phyloP scores from a whole-genome alignment of 2,113 vertebrate species.

The Burhinus bistriatus region DNA sequence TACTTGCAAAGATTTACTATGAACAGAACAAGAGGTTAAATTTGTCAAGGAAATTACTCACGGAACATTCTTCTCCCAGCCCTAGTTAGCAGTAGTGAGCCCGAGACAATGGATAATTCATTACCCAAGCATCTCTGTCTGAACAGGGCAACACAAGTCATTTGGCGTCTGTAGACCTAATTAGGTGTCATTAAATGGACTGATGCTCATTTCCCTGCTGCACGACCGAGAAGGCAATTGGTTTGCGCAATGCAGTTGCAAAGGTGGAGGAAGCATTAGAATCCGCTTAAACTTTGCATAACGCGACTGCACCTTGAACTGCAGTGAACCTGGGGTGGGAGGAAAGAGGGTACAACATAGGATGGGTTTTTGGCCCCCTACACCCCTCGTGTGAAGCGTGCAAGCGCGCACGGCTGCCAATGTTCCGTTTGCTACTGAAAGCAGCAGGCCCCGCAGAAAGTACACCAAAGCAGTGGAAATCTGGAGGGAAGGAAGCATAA shows the following conservation, averaged over 20 bases:
- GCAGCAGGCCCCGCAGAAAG: neutral
- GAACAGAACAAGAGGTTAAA: neutral
- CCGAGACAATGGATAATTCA: neutral
- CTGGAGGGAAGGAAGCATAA: neutral
- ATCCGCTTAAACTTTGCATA: neutral
- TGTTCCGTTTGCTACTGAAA: neutral
- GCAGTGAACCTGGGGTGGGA: neutral
- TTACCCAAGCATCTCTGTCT: neutral
- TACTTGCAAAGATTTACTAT: neutral
- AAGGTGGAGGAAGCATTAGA: neutral
- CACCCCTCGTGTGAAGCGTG: fast-evolving
- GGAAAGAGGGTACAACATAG: no score
- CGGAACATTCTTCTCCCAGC: neutral
- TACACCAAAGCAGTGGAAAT: neutral
- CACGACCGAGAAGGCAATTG: neutral
- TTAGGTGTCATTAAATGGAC: neutral
- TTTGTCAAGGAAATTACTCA: neutral
- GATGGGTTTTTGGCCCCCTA: no score
- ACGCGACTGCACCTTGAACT: neutral
- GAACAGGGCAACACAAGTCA: neutral
- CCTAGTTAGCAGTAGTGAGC: neutral
- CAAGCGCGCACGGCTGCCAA: neutral
- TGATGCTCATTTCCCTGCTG: neutral
- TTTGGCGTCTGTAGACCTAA: neutral
- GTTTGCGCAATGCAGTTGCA: neutral